Conservation (phyloP, 2,797 vertebrate species). For the Arctocebus calabarensis region DNA sequence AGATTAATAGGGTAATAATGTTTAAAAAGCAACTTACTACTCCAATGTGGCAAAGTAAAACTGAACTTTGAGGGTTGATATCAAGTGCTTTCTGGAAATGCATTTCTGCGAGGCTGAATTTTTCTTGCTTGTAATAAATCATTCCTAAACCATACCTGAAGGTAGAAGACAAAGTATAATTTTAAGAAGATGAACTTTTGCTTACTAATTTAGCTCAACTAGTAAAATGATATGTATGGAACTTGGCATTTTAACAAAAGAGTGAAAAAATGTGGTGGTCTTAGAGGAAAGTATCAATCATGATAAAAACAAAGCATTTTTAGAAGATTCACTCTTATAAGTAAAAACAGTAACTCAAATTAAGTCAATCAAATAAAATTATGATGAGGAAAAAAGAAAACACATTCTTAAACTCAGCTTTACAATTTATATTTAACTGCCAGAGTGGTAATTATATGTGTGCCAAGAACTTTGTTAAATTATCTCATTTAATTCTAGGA, state of each 20-base stretch:
- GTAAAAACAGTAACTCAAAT: constrained; percentile 37
- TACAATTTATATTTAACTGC: not conserved
- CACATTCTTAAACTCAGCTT: not conserved
- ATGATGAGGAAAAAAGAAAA: constrained; percentile 14
- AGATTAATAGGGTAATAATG: not conserved
- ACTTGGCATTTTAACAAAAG: constrained; percentile 56
- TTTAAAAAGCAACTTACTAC: constrained; percentile 91
- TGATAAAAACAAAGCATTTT: constrained; percentile 57
- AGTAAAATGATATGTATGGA: constrained; percentile 6
- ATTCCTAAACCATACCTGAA: constrained; percentile 98
- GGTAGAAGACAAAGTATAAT: constrained; percentile 71
- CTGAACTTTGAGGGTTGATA: constrained; percentile 99
- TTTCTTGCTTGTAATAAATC: constrained; percentile 99
- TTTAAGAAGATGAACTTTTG: constrained; percentile 60
- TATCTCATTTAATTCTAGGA: constrained; percentile 58
- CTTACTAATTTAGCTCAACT: constrained; percentile 40
- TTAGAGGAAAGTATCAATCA: not conserved
- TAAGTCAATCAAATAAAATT: constrained; percentile 48
- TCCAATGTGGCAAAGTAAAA: constrained; percentile 98
- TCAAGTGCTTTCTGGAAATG: constrained; percentile 99
- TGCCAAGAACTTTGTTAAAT: not conserved
- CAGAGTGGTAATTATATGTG: not conserved
- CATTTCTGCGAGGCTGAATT: constrained; percentile 98
- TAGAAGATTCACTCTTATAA: constrained; percentile 45
- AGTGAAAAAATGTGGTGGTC: constrained; percentile 43